Evolutionary conservation across 2,888 invertebrate species (phyloP).

Genomic region (Caenorhabditis japonica): DNA sequence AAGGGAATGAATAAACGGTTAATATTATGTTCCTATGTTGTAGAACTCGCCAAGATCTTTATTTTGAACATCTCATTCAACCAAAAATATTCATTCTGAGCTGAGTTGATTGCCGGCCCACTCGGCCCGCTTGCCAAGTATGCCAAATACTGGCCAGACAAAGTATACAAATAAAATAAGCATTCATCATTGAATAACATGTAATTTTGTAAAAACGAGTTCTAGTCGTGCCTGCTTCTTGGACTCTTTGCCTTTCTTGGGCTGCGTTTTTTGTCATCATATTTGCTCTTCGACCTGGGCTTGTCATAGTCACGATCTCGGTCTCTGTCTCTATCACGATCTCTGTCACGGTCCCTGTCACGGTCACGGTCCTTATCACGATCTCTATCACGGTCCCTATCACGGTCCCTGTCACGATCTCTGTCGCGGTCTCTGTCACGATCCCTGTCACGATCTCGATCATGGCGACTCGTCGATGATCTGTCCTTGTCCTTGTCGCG

Average conservation of each 20-base stretch:
- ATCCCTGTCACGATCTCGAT: conserved; percentile 7
- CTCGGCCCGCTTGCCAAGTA: no score
- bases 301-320: neutral
- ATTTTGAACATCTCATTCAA: no score
- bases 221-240: conserved; percentile 7
- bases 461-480: no score
- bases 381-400: neutral
- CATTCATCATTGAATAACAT: no score
- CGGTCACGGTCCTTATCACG: conserved; percentile 3
- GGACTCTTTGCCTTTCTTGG: neutral
- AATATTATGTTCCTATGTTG: no score
- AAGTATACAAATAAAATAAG: no score
- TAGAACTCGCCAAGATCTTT: no score
- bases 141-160: no score
- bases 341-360: conserved; percentile 1
- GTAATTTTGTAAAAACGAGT: no score
- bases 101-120: no score
- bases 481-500: conserved; percentile 9
- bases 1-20: no score
- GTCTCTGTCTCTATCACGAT: conserved; percentile 3
- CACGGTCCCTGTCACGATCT: conserved; percentile 8
- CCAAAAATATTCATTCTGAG: no score
- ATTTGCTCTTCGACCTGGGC: conserved; percentile 2
- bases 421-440: conserved; percentile 3
- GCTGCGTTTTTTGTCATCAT: neutral